Base-by-base conservation (phyloP, 2,797 vertebrate genomes). In the Gymnoscopelus microlampas region DNA sequence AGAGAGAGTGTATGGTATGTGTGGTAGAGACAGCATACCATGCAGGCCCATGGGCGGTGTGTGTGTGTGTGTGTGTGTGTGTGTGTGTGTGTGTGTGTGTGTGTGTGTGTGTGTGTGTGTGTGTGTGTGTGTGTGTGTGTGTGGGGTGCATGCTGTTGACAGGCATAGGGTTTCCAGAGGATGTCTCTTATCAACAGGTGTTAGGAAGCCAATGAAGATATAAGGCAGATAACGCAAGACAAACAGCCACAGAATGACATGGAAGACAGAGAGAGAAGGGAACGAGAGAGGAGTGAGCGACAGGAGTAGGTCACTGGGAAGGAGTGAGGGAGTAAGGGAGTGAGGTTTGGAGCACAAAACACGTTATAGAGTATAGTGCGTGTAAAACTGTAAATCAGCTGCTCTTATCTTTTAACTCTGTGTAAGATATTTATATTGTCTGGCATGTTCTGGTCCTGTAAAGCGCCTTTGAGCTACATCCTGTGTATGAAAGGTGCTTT, bases 161-260 rank as follows among this genome's bases (percentile, higher is more conserved):
- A 93, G 88, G 84, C 61, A 11, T 65, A 48, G 51, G 61, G 74
- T 77, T 76, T 77, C 60, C 66, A 60, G 66, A 90, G 91, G 91
- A 93, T 82, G 89, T 89, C 76, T 89, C 89, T 93, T 88, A 92
- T 94, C 92, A 94, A 88, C 92, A 94, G 91, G 92, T 94, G 92
- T 87, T 80, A 91, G 90, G 90, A 94, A 92, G 87, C 87, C 82
- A 87, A 85, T 71, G 55, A 80, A 93, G 92, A 93, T 93, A 89
- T 85, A 88, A 85, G 84, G 75, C 55, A 91, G 90, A 94, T 94
- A 94, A 73, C 68, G n/a, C 49, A 48, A 39, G 74, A 63, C 73
- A 77, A 80, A 82, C 73, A 48, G 61, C 39, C 62, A 76, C 72
- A 79, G 84, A 79, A 53, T 54, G 69, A 60, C 66, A 44, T 57